Evolutionary conservation across 2,797 vertebrate species (phyloP), one percentile per base, ranked within the genome.

Genomic region (Gadopsis bispinosus): DNA sequence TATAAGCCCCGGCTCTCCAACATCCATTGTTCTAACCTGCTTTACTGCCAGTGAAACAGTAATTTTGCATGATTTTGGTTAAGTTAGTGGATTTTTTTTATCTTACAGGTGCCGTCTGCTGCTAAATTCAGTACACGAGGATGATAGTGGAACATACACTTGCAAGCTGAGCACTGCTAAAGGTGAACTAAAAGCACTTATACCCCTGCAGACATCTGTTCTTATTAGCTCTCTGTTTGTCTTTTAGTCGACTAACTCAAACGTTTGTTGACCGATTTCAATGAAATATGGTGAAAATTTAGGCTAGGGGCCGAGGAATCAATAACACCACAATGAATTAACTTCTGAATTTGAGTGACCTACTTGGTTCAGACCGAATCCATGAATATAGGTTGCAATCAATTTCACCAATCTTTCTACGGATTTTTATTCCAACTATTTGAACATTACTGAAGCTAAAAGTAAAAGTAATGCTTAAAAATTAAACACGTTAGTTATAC

Each of bases 101-200:
- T 69, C 9, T 3, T 3, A 1, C 51, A 95, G 94, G 79, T 99
- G 97, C 88, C 96, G 96, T 47, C 95, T 99, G 71, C 94, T 97
- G 86, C 95, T 99, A 9, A 97, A 97, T 80, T 99, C 97, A 2
- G 97, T 99, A 22, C 98, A 99, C 0, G 98, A 99, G 89, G 97
- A 99, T 1, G 97, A 99, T 89, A 98, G 96, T 0, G 98, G 97
- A 2, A 88, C 93, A 45, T 99, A 99, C 93, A 97, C 95, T 17
- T 99, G 98, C 95, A 99, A 99, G 90, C 94, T 99, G 86, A 98
- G 96, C 94, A 97, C 97, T 0, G 96, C 95, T 81, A 98, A 97
- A 97, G 98, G 97, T 98, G 89, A 94, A 66, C 1, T 2, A 56
- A 31, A 54, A 19, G 39, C 20, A 16, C 51, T 22, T 16, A 8